Evolutionary conservation across 2,113 vertebrate genomes (phyloP), one percentile per base, ranked within the genome.

Genomic region (Neotragus moschatus): DNA sequence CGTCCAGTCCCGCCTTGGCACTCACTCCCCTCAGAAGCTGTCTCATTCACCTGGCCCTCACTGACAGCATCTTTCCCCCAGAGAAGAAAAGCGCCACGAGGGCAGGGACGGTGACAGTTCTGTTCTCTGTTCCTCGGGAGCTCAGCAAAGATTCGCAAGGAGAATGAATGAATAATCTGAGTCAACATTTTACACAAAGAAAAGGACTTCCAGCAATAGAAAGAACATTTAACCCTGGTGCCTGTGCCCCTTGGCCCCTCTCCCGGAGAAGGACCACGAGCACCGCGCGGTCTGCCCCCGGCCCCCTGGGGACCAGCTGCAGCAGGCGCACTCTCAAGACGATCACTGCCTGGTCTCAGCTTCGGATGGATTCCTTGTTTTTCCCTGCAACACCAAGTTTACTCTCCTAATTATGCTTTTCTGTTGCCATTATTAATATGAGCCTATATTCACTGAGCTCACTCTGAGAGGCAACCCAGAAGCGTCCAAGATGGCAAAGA

Each of bases 341-440:
- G 15, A 47, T 36, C n/a, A 21, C 2, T 75, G 43, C 28, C 47
- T 91, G 93, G 11, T 11, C 86, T 13, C 51, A 77, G 73, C 13
- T 90, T 16, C 39, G 45, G 47, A 55, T 26, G 26, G 10, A 45
- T 43, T 36, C 45, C 21, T 55, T 73, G 77, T 55, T 63, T 79
- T 56, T 19, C 43, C 36, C 70, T 43, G 39, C 63, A 70, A 49
- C 6, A 86, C 8, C 28, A 45, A 28, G 26, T 77, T 73, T 79
- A 56, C 45, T 66, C 90, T 58, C 86, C 81, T 91, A 94, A 92
- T 88, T 88, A 55, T 43, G 36, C 55, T 89, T 70, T 90, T 81
- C 56, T 53, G 51, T 6, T 45, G 19, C 49, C 17, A 47, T 39
- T 33, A 91, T 47, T 80, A 88, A 84, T 23, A 94, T 21, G 2